Evolutionary conservation across 2,113 vertebrate species (phyloP), one percentile per base, ranked within the genome.

Genomic region (Lagenorhynchus albirostris): DNA sequence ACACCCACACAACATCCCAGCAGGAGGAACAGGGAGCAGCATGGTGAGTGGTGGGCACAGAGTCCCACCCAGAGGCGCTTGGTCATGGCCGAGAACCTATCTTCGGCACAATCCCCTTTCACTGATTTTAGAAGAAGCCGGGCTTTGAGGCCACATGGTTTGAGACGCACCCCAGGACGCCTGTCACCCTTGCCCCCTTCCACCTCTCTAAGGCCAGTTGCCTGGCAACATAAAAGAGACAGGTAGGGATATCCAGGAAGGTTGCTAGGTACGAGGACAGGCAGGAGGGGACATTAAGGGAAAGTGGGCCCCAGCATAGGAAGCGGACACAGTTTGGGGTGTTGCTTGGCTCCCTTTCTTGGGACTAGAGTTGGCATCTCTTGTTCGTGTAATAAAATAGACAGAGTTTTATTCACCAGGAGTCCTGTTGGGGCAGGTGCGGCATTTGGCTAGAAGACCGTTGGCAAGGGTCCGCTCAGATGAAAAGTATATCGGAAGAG

Each of bases 21-120:
- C 8, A 2, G 14, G 36, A 63, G 50, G 68, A 41, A 31, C 41
- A 13, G 41, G 41, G 41, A 67, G 25, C 29, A 3, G 33, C 6
- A 0, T 6, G 13, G n/a, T 3, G 20, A 53, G 18, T 0, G 13
- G 13, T 3, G 21, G 20, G 11, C 23, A 63, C 26, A 20, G 29
- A 53, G 23, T 23, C 4, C 47, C n/a, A 14, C 68, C 36, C 23
- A 29, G 33, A 33, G 53, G 55, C 12, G 36, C 18, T 18, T 1
- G 9, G 38, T 63, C n/a, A n/a, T 68, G 31, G 70, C 23, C 0
- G 6, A 63, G 80, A 71, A 29, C 36, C 60, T 31, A 1, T 15
- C 3, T 21, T 5, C 36, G 36, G 44, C 5, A n/a, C 1, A 3
- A 26, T 20, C 50, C 25, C 50, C 29, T 70, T 18, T 31, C 18